A percentile compares a stretch with the other conserved stretches of the same genome.
phyloP scores from a whole-genome alignment of 1,140 invertebrate genomes.

The Pogonognathellus flavescens region DNA sequence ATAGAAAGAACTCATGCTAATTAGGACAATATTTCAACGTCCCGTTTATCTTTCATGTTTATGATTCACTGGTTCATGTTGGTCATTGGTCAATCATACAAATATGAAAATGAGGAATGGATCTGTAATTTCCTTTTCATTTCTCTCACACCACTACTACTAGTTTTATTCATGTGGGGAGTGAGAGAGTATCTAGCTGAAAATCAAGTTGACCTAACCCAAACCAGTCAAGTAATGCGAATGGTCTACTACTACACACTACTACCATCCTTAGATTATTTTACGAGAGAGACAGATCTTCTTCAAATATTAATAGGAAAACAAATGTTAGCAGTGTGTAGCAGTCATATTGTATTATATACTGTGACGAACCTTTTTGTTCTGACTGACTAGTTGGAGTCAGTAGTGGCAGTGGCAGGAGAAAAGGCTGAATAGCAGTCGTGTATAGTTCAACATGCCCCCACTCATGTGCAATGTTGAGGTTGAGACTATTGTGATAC shows the following conservation, averaged over 20 bases:
- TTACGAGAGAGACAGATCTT: background rate
- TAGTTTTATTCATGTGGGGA: background rate
- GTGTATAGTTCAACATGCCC: background rate
- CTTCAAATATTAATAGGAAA: slow-evolving; percentile 31
- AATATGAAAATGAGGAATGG: slow-evolving; percentile 14
- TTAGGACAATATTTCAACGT: slow-evolving; percentile 17
- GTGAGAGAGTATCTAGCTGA: background rate
- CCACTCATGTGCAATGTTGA: background rate
- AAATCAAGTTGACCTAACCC: slow-evolving; percentile 40
- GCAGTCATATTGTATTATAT: background rate
- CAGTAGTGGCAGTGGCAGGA: background rate
- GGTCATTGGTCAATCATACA: background rate
- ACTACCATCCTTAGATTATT: background rate
- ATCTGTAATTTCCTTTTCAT: slow-evolving; percentile 46
- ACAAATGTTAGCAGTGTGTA: background rate
- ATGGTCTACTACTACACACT: background rate
- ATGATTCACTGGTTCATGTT: slow-evolving; percentile 12
- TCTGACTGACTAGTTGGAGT: too few relatives aligned
- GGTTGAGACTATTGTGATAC: background rate
- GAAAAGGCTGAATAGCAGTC: background rate
- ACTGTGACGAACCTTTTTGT: too few relatives aligned
- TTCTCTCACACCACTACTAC: slow-evolving; percentile 3
- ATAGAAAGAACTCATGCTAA: background rate
- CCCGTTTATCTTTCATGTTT: slow-evolving; percentile 34
- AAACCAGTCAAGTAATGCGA: slow-evolving; percentile 30